Evolutionary conservation across 2,797 vertebrate genomes (phyloP), one percentile per base, ranked within the genome.

Genomic region (Spinus pinus): DNA sequence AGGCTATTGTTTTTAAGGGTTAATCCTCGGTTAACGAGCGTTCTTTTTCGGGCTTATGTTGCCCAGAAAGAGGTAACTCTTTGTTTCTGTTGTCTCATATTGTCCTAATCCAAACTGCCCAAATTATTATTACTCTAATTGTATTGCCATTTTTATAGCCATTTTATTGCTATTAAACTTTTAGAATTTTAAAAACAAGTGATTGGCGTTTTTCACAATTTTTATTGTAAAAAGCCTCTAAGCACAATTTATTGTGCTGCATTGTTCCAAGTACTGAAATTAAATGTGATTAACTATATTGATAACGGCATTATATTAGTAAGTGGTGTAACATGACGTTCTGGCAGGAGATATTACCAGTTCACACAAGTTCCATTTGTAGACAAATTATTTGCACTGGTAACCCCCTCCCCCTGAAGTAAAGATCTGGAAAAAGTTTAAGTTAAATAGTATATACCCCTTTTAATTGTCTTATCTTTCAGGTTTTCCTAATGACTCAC

Each of bases 401-500:
- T 41, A 86, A 78, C 2, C 14, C 27, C 10, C 1, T 54, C 0
- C 3, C 7, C 4, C 4, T 7, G 3, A 75, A 82, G 39, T 14
- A 64, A 82, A 75, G 10, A 33, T 15, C 12, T 46, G 12, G 19
- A 22, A 60, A 74, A 56, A 67, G 5, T 71, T 66, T 47, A 53
- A 46, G 19, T 27, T 69, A 75, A 86, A 54, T 33, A 27, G 15
- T 37, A 10, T 14, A 33, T 16, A 31, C 27, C 20, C 18, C 21
- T 80, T 92, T 57, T 53, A 86, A 86, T 57, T 90, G 72, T 57
- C 27, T 78, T 53, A 42, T 47, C 47, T 57, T 88, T 90, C 69
- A 80, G 39, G 33, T 56, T 83, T 86, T 81, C 56, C 37, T 70
- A 73, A 88, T 83, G 80, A 90, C 65, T 86, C 78, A 46, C 65